These are phyloP conservation scores for Apocrypta bakeri DNA, from an alignment of 1,140 invertebrate species.

Conservation along the genomic window DNA sequence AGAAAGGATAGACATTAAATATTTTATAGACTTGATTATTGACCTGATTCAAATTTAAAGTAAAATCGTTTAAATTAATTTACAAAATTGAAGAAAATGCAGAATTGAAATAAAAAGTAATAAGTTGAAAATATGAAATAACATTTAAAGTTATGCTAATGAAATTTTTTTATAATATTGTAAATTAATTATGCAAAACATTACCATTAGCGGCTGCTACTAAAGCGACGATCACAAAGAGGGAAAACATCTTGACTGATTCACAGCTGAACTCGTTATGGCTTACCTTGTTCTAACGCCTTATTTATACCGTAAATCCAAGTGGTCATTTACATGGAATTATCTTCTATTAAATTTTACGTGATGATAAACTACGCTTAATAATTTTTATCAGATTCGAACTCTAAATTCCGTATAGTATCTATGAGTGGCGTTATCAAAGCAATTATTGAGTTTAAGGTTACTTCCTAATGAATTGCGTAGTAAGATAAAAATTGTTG, in stretches of 20 bases:
- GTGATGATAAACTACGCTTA: background rate
- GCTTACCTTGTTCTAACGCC: background rate
- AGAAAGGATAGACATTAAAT: too few species aligned
- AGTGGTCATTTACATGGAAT: conserved; percentile 9
- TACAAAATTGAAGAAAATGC: background rate
- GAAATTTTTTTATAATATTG: background rate
- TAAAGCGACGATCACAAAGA: background rate
- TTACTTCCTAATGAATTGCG: background rate
- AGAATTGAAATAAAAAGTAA: background rate
- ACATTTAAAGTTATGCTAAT: background rate
- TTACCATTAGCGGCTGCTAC: conserved; percentile 5
- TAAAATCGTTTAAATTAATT: background rate
- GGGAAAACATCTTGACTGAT: conserved; percentile 32
- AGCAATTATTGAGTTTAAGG: background rate
- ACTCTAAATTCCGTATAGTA: background rate
- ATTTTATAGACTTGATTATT: too few species aligned
- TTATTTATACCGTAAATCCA: conserved; percentile 43
- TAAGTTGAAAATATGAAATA: background rate
- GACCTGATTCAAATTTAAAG: too few species aligned
- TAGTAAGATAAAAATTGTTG: too few species aligned
- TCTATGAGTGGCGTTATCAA: background rate
- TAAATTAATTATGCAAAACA: conserved; percentile 1
- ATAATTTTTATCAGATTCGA: too few species aligned
- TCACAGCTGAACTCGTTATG: conserved; percentile 1
- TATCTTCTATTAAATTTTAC: conserved; percentile 22